Evolutionary conservation across 2,113 vertebrate genomes (phyloP).

Genomic region (Ciconia maguari): DNA sequence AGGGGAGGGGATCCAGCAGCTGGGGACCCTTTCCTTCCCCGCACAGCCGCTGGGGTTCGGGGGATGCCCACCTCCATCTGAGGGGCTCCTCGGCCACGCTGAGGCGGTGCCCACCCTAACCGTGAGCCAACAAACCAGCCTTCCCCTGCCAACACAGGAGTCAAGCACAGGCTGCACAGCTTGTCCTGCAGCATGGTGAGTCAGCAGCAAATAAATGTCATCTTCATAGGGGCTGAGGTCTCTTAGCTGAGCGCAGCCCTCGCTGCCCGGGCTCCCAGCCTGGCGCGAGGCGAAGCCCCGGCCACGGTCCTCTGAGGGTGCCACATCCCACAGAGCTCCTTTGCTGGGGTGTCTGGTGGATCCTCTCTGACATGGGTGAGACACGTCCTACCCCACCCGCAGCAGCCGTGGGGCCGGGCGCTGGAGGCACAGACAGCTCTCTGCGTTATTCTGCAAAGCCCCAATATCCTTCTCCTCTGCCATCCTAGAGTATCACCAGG

Average conservation of each 20-base stretch:
- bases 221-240: neutral
- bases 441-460: neutral
- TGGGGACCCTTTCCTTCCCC: neutral
- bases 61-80: neutral
- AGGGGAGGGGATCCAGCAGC: neutral
- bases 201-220: neutral
- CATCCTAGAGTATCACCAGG: neutral
- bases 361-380: neutral
- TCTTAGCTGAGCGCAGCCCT: neutral
- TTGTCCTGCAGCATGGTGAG: neutral
- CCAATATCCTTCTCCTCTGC: neutral
- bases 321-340: neutral
- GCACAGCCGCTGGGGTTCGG: neutral
- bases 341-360: neutral
- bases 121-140: neutral
- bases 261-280: neutral
- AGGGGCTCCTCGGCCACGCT: neutral
- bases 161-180: neutral
- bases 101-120: neutral
- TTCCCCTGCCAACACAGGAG: neutral
- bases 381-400: neutral
- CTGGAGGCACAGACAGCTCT: neutral
- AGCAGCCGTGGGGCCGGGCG: accelerated
- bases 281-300: accelerated
- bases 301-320: neutral